A percentile compares a stretch with the other conserved stretches of the same genome.
Evolutionary conservation across 2,113 vertebrate species (phyloP).

Genomic region (Trematocara unimaculatum): DNA sequence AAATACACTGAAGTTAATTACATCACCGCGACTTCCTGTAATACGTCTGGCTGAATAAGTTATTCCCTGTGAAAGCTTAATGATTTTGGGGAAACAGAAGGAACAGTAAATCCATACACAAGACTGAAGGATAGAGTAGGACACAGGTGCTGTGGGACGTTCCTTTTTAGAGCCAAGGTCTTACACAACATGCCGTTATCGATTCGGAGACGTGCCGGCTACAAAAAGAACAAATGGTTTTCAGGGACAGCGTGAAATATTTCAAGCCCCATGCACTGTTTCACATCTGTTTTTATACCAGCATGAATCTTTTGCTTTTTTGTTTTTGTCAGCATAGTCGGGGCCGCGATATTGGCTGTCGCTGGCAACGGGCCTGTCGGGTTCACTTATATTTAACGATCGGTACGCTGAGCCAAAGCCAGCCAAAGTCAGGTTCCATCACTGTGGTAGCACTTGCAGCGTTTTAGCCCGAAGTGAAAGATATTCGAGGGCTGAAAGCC

Average conservation of each 20-base stretch:
- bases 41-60: neutral
- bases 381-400: conserved; percentile 22
- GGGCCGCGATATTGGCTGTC: neutral
- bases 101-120: neutral
- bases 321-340: neutral
- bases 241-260: neutral
- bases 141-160: neutral
- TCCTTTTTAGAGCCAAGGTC: neutral
- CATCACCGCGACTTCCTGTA: neutral
- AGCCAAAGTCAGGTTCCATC: conserved; percentile 37
- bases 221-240: conserved; percentile 10
- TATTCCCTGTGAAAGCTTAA: neutral
- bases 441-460: neutral
- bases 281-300: neutral
- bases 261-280: neutral
- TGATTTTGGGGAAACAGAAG: neutral
- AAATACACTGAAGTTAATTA: neutral
- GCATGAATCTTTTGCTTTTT: neutral
- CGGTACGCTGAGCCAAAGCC: neutral
- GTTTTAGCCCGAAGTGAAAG: neutral
- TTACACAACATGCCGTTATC: conserved; percentile 20
- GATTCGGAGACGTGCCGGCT: neutral
- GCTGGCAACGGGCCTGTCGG: conserved; percentile 40
- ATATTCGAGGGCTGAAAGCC: neutral
- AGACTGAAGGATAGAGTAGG: neutral